These are phyloP conservation scores for Caerostris darwini DNA, from an alignment of 1,140 invertebrate species.

Conservation along the genomic window DNA sequence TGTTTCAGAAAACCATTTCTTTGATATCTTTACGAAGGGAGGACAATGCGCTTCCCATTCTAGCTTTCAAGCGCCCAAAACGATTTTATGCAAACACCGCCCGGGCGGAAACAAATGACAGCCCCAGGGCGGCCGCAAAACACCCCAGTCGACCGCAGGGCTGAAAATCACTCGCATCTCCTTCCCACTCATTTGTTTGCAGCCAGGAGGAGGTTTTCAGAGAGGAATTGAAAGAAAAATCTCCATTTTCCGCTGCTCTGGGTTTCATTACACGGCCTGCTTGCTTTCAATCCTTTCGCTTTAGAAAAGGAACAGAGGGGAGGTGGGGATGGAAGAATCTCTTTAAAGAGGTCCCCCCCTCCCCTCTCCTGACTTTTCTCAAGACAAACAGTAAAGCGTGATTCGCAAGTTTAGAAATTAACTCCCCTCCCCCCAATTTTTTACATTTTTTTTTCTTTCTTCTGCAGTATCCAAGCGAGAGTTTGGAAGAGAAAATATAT, in stretches of 20 bases:
- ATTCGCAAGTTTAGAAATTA: conserved; percentile 38
- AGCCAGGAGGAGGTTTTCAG: conserved; percentile 29
- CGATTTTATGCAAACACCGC: conserved; percentile 17
- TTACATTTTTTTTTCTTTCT: background rate
- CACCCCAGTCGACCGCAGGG: background rate
- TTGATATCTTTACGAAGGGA: background rate
- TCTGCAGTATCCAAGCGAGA: background rate
- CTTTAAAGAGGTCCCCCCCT: conserved; percentile 27
- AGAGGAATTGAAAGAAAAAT: conserved; percentile 55
- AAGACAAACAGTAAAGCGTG: conserved; percentile 29
- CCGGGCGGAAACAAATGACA: background rate
- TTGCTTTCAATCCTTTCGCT: conserved; percentile 64
- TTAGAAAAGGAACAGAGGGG: background rate
- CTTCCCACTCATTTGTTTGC: conserved; percentile 58
- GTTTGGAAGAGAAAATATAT: conserved; percentile 13
- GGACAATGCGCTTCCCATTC: conserved; percentile 7
- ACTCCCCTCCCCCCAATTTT: background rate
- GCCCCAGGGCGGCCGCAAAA: background rate
- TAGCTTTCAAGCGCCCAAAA: background rate
- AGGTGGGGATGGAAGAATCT: background rate
- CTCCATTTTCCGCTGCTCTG: conserved; percentile 63
- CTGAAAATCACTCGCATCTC: background rate
- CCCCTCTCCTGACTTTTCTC: background rate
- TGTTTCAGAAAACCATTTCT: background rate
- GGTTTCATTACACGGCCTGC: conserved; percentile 64